phyloP scores from a whole-genome alignment of 2,888 invertebrate genomes.

The Rhyacophila evoluta region DNA sequence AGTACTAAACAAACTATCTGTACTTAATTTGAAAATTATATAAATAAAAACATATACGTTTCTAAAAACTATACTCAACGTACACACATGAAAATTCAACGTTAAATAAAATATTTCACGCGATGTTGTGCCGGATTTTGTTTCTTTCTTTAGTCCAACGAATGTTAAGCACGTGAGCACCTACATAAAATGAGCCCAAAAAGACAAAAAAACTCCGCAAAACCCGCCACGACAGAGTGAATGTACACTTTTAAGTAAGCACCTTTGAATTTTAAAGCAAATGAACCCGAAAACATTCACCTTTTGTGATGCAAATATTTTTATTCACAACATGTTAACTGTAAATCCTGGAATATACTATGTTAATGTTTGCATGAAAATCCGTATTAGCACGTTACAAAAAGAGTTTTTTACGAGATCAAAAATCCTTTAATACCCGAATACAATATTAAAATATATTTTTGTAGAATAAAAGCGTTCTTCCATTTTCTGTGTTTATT shows the following conservation, averaged over 20 bases:
- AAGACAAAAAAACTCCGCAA: constrained; percentile 19
- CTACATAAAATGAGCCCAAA: neutral
- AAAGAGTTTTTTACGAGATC: neutral
- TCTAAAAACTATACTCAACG: too few relatives aligned
- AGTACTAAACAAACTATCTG: too few relatives aligned
- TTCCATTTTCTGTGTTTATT: too few relatives aligned
- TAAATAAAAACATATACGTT: too few relatives aligned
- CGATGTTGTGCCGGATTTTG: neutral
- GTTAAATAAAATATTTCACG: constrained; percentile 33
- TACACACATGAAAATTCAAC: too few relatives aligned
- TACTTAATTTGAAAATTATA: too few relatives aligned
- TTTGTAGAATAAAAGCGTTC: too few relatives aligned
- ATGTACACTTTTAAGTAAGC: neutral
- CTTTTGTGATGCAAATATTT: constrained; percentile 22
- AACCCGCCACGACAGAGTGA: neutral
- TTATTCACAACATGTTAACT: neutral
- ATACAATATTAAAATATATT: too few relatives aligned
- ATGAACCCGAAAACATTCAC: constrained; percentile 9
- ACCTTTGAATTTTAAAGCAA: constrained; percentile 11
- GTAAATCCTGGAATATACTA: neutral
- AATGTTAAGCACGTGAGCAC: neutral
- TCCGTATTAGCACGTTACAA: neutral
- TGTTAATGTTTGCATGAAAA: neutral
- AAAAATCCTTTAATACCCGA: neutral
- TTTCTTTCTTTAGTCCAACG: neutral